Evolutionary conservation across 1,140 invertebrate species (phyloP).

Genomic region (Homalodisca vitripennis): DNA sequence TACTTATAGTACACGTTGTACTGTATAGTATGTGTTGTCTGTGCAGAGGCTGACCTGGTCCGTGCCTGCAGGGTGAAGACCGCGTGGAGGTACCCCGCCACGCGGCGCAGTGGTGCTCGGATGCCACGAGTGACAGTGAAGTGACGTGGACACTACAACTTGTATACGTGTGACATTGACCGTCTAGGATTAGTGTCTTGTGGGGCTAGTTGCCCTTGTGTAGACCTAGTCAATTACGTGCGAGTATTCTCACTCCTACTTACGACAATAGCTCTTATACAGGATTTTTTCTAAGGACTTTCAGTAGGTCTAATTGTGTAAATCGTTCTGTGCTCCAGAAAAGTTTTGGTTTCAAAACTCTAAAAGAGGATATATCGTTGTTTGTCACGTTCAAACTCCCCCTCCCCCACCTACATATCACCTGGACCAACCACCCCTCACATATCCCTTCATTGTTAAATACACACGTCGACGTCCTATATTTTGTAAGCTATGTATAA

Average conservation of each 20-base stretch:
- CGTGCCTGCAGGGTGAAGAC: slow-evolving; percentile 55
- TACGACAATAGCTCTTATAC: slow-evolving; percentile 40
- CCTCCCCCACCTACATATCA: neutral
- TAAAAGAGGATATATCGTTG: neutral
- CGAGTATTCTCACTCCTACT: slow-evolving; percentile 31
- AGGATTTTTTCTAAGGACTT: slow-evolving; percentile 37
- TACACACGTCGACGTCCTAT: slow-evolving; percentile 22
- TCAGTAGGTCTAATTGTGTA: slow-evolving; percentile 27
- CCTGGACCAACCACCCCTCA: neutral
- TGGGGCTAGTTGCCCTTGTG: slow-evolving; percentile 10
- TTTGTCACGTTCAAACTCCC: neutral
- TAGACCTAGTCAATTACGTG: slow-evolving; percentile 38
- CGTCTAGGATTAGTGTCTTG: slow-evolving; percentile 23
- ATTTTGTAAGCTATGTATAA: slow-evolving; percentile 27
- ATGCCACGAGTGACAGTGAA: too few species aligned
- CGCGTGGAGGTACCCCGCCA: slow-evolving; percentile 52
- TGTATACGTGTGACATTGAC: neutral
- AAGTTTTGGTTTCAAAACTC: too few species aligned
- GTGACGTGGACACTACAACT: too few species aligned
- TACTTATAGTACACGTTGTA: too few species aligned
- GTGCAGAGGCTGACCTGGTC: slow-evolving; percentile 55
- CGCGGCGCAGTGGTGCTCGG: too few species aligned
- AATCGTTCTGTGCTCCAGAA: too few species aligned
- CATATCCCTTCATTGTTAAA: slow-evolving; percentile 25
- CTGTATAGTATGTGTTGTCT: slow-evolving; percentile 26